These are phyloP conservation scores for Tinea trinotella DNA, from an alignment of 2,888 invertebrate genomes.

Conservation along the genomic window DNA sequence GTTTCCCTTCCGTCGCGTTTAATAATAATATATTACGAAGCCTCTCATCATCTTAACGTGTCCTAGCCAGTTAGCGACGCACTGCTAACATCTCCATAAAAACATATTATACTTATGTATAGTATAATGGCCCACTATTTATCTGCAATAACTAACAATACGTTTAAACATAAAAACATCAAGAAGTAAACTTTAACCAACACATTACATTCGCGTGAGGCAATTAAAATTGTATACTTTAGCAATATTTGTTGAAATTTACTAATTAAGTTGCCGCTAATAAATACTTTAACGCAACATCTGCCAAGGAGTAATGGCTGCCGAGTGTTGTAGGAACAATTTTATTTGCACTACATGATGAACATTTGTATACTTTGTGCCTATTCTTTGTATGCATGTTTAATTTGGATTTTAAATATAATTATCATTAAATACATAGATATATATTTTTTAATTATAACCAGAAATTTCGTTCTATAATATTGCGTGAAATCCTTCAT, in stretches of 20 bases:
- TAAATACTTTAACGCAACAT: constrained; percentile 63
- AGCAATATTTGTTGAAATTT: constrained; percentile 67
- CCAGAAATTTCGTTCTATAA: too few relatives aligned
- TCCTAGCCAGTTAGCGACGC: too few relatives aligned
- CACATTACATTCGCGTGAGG: constrained; percentile 41
- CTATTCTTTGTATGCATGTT: too few relatives aligned
- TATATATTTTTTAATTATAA: too few relatives aligned
- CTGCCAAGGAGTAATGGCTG: constrained; percentile 33
- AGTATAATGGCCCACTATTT: constrained; percentile 21
- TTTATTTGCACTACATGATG: background rate
- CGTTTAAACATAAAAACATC: background rate
- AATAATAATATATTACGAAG: background rate
- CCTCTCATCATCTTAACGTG: too few relatives aligned
- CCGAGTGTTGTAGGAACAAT: background rate
- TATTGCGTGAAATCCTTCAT: too few relatives aligned
- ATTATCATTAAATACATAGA: too few relatives aligned
- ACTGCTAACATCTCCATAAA: too few relatives aligned
- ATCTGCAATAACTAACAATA: constrained; percentile 12
- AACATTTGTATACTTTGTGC: background rate
- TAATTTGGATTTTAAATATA: too few relatives aligned
- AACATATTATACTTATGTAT: too few relatives aligned
- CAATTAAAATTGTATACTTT: constrained; percentile 63
- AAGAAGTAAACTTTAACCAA: constrained; percentile 27
- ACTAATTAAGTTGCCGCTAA: constrained; percentile 62
- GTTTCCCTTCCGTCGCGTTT: background rate